These are phyloP conservation scores for Ophion costatus DNA, from an alignment of 2,888 invertebrate species.

Conservation along the genomic window DNA sequence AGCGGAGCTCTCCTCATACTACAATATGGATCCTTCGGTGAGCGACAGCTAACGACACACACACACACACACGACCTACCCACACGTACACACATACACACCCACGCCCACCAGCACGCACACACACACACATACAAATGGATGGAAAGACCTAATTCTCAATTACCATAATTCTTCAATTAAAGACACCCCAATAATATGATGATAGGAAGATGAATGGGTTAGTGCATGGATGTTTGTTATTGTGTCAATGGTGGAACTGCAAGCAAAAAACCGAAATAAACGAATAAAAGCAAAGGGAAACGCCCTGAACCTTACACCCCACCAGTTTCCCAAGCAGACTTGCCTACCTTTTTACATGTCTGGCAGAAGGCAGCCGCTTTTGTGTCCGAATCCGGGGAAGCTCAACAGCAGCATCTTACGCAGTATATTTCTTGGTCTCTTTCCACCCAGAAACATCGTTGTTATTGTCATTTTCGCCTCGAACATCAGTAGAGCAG, in stretches of 20 bases:
- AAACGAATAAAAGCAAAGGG: neutral
- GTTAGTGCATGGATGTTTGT: neutral
- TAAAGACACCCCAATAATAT: neutral
- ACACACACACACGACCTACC: too few species aligned
- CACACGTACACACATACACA: too few species aligned
- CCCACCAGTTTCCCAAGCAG: constrained; percentile 20
- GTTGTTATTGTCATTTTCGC: constrained; percentile 8
- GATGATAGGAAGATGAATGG: neutral
- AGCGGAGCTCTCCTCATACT: constrained; percentile 25
- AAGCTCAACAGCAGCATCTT: constrained; percentile 22
- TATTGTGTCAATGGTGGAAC: neutral
- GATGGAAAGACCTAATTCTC: neutral
- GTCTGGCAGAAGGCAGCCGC: neutral
- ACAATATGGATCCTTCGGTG: constrained; percentile 10
- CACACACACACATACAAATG: neutral
- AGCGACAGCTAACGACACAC: neutral
- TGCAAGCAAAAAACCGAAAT: neutral
- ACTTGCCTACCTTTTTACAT: constrained; percentile 9
- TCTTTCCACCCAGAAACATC: constrained; percentile 18
- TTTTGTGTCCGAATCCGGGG: constrained; percentile 28
- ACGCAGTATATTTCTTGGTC: constrained; percentile 28
- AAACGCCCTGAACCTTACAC: neutral
- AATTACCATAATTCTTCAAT: neutral
- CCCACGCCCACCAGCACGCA: too few species aligned
- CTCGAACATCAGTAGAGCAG: neutral